Conservation (phyloP, 1,140 invertebrate species). For the Hyles vespertilio region DNA sequence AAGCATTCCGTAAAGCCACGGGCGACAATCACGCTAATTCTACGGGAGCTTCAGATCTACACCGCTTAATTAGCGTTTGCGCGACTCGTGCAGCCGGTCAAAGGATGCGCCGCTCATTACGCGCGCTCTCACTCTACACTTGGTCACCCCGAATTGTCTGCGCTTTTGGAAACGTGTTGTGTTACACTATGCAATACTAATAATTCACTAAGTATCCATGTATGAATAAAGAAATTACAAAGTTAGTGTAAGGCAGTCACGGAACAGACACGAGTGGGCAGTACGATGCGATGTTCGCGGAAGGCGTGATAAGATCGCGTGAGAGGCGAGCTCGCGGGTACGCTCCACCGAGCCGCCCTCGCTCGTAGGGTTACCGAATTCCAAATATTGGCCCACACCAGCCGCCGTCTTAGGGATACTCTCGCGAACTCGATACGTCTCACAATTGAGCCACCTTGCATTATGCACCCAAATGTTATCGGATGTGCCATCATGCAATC, state of each 20-base stretch:
- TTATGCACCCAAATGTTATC: no score
- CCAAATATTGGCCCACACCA: no score
- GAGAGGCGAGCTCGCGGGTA: slow-evolving; percentile 52
- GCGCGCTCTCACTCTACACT: slow-evolving; percentile 29
- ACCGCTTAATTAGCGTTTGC: slow-evolving; percentile 70
- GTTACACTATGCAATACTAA: no score
- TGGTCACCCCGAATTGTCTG: slow-evolving; percentile 15
- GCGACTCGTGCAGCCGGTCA: slow-evolving; percentile 55
- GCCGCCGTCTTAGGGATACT: no score
- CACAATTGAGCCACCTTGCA: no score
- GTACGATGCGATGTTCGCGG: slow-evolving; percentile 65
- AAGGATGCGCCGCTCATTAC: slow-evolving; percentile 70
- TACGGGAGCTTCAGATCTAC: slow-evolving; percentile 62
- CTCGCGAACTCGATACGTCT: no score
- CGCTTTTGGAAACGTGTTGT: no score
- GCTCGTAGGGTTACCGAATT: slow-evolving; percentile 13
- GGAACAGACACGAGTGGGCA: slow-evolving; percentile 55
- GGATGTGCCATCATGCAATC: no score
- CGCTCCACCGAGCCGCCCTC: slow-evolving; percentile 31
- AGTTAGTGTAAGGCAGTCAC: slow-evolving; percentile 46
- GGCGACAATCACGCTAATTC: slow-evolving; percentile 58
- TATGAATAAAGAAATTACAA: slow-evolving; percentile 30
- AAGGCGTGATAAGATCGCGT: slow-evolving; percentile 69
- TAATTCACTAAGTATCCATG: no score
- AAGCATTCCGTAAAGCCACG: slow-evolving; percentile 34